Evolutionary conservation across 1,140 invertebrate genomes (phyloP).

Genomic region (Drosophila parabipectinata): DNA sequence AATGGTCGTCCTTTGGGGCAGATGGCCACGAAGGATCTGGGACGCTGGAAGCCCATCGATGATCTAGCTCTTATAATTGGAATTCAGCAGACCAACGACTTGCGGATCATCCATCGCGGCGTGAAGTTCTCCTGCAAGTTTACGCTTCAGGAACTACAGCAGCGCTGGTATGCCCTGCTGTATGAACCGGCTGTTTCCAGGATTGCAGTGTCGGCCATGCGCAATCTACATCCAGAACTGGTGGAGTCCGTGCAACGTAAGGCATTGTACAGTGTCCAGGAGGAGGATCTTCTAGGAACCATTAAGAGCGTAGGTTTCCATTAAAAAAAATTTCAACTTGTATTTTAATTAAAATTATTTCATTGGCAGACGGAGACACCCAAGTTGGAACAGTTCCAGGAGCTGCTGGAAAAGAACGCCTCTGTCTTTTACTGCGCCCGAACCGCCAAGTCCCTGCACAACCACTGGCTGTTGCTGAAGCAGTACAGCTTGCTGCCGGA

Average conservation of each 20-base stretch:
- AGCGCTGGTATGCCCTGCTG: slow-evolving; percentile 97
- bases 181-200: slow-evolving; percentile 95
- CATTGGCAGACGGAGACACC: slow-evolving; percentile 84
- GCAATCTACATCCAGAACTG: slow-evolving; percentile 96
- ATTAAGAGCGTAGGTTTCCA: slow-evolving; percentile 90
- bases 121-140: slow-evolving; percentile 98
- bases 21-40: slow-evolving; percentile 92
- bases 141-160: slow-evolving; percentile 96
- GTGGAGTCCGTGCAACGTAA: slow-evolving; percentile 93
- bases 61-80: slow-evolving; percentile 96
- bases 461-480: slow-evolving; percentile 97
- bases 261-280: slow-evolving; percentile 94
- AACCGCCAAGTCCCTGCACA: slow-evolving; percentile 92
- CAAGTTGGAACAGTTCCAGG: slow-evolving; percentile 92
- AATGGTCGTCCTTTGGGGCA: slow-evolving; percentile 87
- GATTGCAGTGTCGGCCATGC: slow-evolving; percentile 95
- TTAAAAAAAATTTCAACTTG: background rate
- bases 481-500: slow-evolving; percentile 96
- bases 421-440: slow-evolving; percentile 94
- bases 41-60: slow-evolving; percentile 98
- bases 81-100: slow-evolving; percentile 96
- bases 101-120: slow-evolving; percentile 93
- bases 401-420: slow-evolving; percentile 93
- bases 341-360: background rate
- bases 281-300: slow-evolving; percentile 94